Base-by-base conservation (phyloP, 2,113 vertebrate species). In the Chitala chitala region DNA sequence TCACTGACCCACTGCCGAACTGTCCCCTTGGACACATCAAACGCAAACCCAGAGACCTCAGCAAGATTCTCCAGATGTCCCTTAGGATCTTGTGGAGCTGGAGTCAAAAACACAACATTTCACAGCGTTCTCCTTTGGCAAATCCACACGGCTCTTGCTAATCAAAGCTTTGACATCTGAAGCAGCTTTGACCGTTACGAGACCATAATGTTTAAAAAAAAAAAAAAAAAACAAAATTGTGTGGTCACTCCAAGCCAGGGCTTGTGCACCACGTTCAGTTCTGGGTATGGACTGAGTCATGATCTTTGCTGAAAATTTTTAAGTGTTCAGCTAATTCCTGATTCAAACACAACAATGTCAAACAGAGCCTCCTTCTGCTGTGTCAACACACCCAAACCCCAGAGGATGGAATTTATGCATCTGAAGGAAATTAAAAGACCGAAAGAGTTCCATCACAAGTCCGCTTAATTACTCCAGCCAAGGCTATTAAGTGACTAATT, bases 401-500 rank as follows among this genome's bases (percentile, higher is more conserved):
- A n/a, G 7, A 9, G 53, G 44, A 51, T 22, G 38, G 54, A 29
- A 15, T 10, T 53, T 20, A 42, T 2, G 44, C 74, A 36, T 75
- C 42, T 42, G 59, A 6, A 54, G 69, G 61, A 58, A 55, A 66
- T 72, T 73, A 64, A 64, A 59, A 59, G 69, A 53, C 3, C 2
- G 29, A 50, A 22, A 64, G 66, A 74, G 54, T 76, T 42, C 76
- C 38, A 56, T 72, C 59, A 70, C 15, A 17, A 58, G 73, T 65
- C 56, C 58, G 51, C 73, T 69, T 79, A 76, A 71, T 51, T 13
- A 61, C 22, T 12, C 63, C 31, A 48, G 68, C 56, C 64, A 38
- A 54, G 20, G 74, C 72, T 64, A 83, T 79, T 71, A 74, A 71
- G 70, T 1, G 33, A 4, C 53, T 75, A 78, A 78, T 63, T 72